Evolutionary conservation across 1,140 invertebrate genomes (phyloP).

Genomic region (Meloidogyne chitwoodi): DNA sequence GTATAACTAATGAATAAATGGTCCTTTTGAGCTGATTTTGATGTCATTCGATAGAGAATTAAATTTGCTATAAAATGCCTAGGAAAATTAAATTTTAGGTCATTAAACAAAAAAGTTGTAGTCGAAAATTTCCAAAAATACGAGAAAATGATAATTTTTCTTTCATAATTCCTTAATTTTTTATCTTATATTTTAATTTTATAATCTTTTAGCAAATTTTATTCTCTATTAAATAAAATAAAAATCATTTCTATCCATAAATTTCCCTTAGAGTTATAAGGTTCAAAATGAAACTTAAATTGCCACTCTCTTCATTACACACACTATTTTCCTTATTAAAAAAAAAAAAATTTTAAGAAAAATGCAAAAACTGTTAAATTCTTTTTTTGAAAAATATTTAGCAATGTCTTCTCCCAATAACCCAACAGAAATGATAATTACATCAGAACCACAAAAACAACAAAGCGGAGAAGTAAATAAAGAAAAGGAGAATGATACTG

Average conservation of each 20-base stretch:
- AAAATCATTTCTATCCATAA: no score
- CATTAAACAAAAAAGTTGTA: background rate
- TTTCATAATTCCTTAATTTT: no score
- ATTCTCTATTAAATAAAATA: no score
- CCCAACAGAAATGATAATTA: background rate
- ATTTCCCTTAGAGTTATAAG: no score
- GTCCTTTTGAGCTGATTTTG: background rate
- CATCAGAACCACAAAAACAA: background rate
- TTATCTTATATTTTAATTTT: no score
- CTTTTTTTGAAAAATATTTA: background rate
- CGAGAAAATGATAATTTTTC: background rate
- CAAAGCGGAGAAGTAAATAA: background rate
- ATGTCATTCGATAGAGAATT: background rate
- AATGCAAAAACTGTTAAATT: background rate
- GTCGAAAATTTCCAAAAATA: background rate
- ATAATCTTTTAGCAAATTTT: no score
- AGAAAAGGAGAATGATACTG: background rate
- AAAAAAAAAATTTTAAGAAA: background rate
- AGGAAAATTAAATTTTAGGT: background rate
- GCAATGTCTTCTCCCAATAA: background rate
- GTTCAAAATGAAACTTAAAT: no score
- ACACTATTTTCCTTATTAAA: no score
- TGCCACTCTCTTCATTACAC: no score
- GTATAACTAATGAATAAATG: background rate
- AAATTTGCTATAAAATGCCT: background rate